Conservation (phyloP, 2,888 invertebrate species). For the Euzetes globulus region DNA sequence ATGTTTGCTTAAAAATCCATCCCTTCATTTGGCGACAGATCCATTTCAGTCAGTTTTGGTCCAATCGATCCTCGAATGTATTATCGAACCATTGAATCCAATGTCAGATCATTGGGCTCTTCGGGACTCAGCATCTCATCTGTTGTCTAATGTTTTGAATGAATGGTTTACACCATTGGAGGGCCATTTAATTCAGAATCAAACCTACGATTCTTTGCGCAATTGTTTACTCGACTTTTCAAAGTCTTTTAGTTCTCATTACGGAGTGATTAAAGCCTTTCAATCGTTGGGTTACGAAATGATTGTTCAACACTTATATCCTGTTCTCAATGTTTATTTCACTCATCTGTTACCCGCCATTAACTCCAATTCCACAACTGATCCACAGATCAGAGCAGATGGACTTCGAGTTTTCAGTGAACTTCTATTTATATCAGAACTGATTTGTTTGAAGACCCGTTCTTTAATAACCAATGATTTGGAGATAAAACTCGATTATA, state of each 20-base stretch:
- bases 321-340: constrained; percentile 45
- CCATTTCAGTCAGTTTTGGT: constrained; percentile 46
- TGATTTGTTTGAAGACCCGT: neutral
- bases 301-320: constrained; percentile 42
- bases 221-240: constrained; percentile 46
- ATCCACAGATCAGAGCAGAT: constrained; percentile 40
- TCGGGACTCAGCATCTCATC: constrained; percentile 47
- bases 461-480: neutral
- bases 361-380: constrained; percentile 40
- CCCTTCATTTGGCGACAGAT: constrained; percentile 46
- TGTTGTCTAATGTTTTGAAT: constrained; percentile 46
- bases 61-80: constrained; percentile 46
- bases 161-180: constrained; percentile 31
- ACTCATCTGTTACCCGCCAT: constrained; percentile 45
- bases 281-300: constrained; percentile 46
- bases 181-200: constrained; percentile 44
- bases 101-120: constrained; percentile 47
- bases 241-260: constrained; percentile 47
- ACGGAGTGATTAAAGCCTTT: constrained; percentile 48
- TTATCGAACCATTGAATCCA: constrained; percentile 46
- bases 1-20: constrained; percentile 45
- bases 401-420: constrained; percentile 47
- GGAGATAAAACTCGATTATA: neutral
- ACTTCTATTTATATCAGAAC: constrained; percentile 37
- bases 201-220: constrained; percentile 44